Evolutionary conservation across 2,113 vertebrate genomes (phyloP), one percentile per base, ranked within the genome.

Genomic region (Pachypanchax playfairii): DNA sequence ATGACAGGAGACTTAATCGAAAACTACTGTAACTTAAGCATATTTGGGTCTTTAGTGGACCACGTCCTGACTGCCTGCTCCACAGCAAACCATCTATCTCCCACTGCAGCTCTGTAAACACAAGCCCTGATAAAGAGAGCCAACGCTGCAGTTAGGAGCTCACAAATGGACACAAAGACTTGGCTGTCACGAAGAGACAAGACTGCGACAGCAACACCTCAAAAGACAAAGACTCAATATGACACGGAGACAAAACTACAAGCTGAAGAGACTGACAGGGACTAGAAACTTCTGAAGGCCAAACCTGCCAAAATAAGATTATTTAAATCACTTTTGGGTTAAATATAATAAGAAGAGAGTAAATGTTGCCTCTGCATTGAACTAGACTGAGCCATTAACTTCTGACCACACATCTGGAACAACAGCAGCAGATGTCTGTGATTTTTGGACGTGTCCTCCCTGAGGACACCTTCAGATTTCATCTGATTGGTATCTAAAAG

Each of bases 1-100:
- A 66, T 70, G 76, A 78, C 88, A 82, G 76, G 63, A 58, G 79
- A 78, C 83, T 90, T 83, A 83, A 79, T 77, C 82, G 65, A 66
- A 42, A 84, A 81, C 55, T 26, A 33, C 31, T 29, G 42, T 31
- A 75, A 68, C 82, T 88, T 85, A 84, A 86, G 10, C 33, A 24
- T 17, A 42, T 65, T 60, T 56, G 11, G 29, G 39, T 53, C 13
- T 56, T 75, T 21, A 20, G 20, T 26, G 5, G 22, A 49, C 41
- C 63, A 41, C 1, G 0, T 56, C 13, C 24, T 17, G 2, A n/a
- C n/a, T n/a, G n/a, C n/a, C n/a, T n/a, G n/a, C n/a, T n/a, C n/a
- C 10, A 48, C 44, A n/a, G 14, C 13, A 50, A 31, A 17, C n/a
- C 39, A 55, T 14, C 43, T 4, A 39, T 18, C 18, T 70, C 66